These are phyloP conservation scores for Rhinoderma darwinii DNA, from an alignment of 2,113 vertebrate species.

Conservation along the genomic window DNA sequence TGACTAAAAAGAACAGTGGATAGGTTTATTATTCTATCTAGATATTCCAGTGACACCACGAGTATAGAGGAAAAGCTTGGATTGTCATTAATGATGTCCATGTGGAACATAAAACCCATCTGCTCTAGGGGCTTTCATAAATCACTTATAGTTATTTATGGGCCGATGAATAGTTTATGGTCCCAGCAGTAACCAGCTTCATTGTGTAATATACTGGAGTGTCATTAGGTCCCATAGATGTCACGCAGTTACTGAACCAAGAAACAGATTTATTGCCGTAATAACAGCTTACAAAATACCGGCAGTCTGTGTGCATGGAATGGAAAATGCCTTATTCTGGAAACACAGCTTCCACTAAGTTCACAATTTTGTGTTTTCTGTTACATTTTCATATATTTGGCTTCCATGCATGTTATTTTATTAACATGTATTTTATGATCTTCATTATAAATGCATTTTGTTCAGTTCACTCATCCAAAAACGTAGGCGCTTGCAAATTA, in stretches of 20 bases:
- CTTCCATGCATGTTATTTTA: background rate
- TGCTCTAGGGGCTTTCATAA: background rate
- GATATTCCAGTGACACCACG: constrained; percentile 34
- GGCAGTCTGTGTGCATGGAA: constrained; percentile 15
- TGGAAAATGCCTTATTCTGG: constrained; percentile 7
- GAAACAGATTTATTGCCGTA: constrained; percentile 19
- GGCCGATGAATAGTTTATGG: background rate
- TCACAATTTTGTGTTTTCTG: background rate
- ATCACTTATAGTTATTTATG: constrained; percentile 1
- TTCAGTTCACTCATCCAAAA: background rate
- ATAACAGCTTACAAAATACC: constrained; percentile 3
- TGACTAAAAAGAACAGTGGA: constrained; percentile 1
- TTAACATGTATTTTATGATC: background rate
- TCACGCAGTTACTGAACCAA: constrained; percentile 14
- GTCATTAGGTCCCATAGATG: constrained; percentile 16
- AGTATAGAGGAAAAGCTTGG: background rate
- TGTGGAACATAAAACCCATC: constrained; percentile 28
- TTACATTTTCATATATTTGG: background rate
- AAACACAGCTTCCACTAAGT: background rate
- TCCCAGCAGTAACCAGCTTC: constrained; percentile 30
- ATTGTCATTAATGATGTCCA: constrained; percentile 2
- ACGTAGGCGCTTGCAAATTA: background rate
- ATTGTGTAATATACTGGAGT: constrained; percentile 35
- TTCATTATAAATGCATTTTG: background rate
- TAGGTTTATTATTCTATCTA: constrained; percentile 23